Percentiles rank a stretch among this genome's conserved stretches.
phyloP scores from a whole-genome alignment of 1,140 invertebrate genomes.

The Tetramorium alpestre region DNA sequence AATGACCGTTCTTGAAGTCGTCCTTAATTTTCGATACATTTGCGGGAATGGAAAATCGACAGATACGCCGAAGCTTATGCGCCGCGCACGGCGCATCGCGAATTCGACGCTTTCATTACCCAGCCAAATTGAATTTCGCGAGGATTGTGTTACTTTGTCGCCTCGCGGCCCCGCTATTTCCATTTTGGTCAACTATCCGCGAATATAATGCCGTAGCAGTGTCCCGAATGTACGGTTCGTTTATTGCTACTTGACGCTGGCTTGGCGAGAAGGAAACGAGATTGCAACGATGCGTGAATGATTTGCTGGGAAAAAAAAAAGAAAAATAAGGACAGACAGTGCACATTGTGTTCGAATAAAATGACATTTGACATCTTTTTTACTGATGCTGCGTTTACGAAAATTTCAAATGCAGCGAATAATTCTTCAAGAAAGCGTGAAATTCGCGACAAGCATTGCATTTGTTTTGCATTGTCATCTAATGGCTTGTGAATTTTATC shows the following conservation, averaged over 20 bases:
- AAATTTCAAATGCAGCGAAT: not conserved
- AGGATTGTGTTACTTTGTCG: conserved; percentile 62
- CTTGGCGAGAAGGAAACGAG: conserved; percentile 16
- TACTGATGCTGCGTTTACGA: not conserved
- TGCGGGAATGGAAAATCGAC: conserved; percentile 56
- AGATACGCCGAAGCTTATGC: conserved; percentile 55
- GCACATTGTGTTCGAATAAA: not conserved
- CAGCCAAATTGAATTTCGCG: conserved; percentile 61
- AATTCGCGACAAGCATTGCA: not conserved
- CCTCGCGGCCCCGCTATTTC: conserved; percentile 52
- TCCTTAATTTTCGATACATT: conserved; percentile 25
- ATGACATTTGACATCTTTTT: not conserved
- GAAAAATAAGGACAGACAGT: not conserved
- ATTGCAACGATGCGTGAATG: conserved; percentile 23
- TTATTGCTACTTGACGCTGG: conserved; percentile 37
- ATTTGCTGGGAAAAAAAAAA: not conserved
- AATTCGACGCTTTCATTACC: conserved; percentile 66
- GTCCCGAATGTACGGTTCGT: conserved; percentile 29
- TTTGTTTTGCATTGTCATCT: not conserved
- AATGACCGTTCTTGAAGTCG: conserved; percentile 3
- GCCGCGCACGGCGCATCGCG: conserved; percentile 24
- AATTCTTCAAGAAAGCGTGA: not conserved
- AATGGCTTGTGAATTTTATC: not conserved
- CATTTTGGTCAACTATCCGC: conserved; percentile 62
- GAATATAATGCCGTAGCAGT: not conserved